A percentile compares a stretch with the other conserved stretches of the same genome.
phyloP scores from a whole-genome alignment of 2,888 invertebrate genomes.

The Gasteruption jaculator region DNA sequence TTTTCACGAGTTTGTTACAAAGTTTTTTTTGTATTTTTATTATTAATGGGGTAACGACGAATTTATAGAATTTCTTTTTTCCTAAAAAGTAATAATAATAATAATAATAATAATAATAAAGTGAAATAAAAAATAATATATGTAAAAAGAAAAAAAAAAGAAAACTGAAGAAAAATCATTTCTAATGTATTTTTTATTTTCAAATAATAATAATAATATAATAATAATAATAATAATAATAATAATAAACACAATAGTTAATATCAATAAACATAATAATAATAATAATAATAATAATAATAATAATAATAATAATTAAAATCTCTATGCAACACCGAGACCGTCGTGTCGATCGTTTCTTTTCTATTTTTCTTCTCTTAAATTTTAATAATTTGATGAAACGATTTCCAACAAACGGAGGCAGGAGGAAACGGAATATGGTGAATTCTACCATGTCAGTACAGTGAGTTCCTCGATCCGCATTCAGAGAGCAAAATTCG shows the following conservation, averaged over 20 bases:
- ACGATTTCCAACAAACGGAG: too few relatives aligned
- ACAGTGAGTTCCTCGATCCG: too few relatives aligned
- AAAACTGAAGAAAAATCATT: too few relatives aligned
- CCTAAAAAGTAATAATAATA: conserved; percentile 7
- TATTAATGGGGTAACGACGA: too few relatives aligned
- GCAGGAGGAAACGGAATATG: too few relatives aligned
- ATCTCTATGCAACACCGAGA: conserved; percentile 17
- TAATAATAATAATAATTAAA: conserved; percentile 22
- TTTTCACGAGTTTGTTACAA: too few relatives aligned
- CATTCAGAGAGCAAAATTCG: too few relatives aligned
- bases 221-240: conserved; percentile 21
- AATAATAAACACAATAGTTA: conserved; percentile 20
- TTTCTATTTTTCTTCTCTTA: conserved; percentile 10
- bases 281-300: conserved; percentile 7
- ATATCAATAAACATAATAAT: conserved; percentile 24
- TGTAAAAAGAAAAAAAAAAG: conserved; percentile 26
- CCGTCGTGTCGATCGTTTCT: conserved; percentile 14
- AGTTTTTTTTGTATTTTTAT: too few relatives aligned
- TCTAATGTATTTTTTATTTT: too few relatives aligned
- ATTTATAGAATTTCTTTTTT: conserved; percentile 6
- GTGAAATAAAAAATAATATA: conserved; percentile 15
- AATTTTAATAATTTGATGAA: too few relatives aligned
- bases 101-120: conserved; percentile 21
- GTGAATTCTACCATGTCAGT: too few relatives aligned
- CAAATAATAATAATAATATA: conserved; percentile 36